Percentiles rank a stretch among this genome's conserved stretches.
These are phyloP conservation scores for Limnothrissa miodon DNA, from an alignment of 2,113 vertebrate species.

Conservation along the genomic window DNA sequence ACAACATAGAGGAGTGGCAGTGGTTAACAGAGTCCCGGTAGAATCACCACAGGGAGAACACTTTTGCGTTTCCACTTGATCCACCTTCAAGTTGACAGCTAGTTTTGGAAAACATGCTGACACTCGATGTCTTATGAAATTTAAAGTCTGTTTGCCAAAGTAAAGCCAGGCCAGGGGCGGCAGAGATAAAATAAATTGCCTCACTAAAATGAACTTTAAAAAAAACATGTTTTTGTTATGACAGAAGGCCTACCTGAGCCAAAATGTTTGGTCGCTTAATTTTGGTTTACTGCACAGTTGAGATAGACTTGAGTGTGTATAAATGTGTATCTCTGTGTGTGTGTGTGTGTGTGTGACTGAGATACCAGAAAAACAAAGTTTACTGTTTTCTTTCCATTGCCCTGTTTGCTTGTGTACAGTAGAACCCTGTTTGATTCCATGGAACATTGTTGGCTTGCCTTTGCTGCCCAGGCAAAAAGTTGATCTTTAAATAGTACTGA, in stretches of 20 bases:
- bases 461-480: too few species aligned
- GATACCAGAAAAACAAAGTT: background rate
- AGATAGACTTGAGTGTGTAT: background rate
- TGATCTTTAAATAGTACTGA: too few species aligned
- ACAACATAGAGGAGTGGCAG: background rate
- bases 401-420: background rate
- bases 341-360: constrained; percentile 21
- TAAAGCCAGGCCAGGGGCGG: background rate
- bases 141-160: constrained; percentile 7
- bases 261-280: background rate
- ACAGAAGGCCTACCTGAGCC: background rate
- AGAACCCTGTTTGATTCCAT: background rate
- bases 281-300: background rate
- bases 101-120: constrained; percentile 11
- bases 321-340: constrained; percentile 12
- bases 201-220: constrained; percentile 15
- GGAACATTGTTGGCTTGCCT: background rate
- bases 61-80: background rate
- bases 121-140: background rate
- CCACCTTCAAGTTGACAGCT: constrained; percentile 2
- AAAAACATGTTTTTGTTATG: background rate
- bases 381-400: background rate
- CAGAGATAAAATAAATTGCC: constrained; percentile 12
- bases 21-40: background rate
- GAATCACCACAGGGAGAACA: background rate